These are phyloP conservation scores for Sitta europaea DNA, from an alignment of 2,113 vertebrate species.

Conservation along the genomic window DNA sequence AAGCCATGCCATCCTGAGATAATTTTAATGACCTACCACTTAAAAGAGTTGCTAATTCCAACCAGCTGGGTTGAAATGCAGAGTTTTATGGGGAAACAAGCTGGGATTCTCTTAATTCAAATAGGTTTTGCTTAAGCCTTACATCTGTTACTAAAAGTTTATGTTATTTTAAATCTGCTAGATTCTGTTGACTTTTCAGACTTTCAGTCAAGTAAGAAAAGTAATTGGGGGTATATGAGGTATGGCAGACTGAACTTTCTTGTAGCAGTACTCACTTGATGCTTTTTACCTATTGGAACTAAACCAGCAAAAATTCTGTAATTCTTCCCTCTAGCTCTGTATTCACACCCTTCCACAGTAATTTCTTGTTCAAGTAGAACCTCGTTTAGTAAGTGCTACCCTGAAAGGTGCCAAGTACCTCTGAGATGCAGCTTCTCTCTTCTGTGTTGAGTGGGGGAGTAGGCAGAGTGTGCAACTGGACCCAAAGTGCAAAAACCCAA, in stretches of 20 bases:
- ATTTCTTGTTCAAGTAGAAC: not conserved
- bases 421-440: not conserved
- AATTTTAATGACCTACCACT: not conserved
- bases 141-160: not conserved
- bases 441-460: not conserved
- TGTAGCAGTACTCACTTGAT: not conserved
- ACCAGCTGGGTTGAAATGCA: not conserved
- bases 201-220: not conserved
- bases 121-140: not conserved
- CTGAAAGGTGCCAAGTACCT: not conserved
- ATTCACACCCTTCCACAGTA: not conserved
- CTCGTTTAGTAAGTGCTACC: not conserved
- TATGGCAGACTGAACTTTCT: not conserved
- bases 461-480: not conserved
- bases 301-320: not conserved
- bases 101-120: not conserved
- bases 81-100: not conserved
- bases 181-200: not conserved
- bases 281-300: not conserved
- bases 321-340: not conserved
- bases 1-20: not conserved
- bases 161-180: not conserved
- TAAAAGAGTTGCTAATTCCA: not conserved
- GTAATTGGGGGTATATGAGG: not conserved
- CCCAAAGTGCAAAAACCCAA: conserved; percentile 15